Conservation (phyloP, 2,797 vertebrate genomes). For the Loriculus beryllinus region DNA sequence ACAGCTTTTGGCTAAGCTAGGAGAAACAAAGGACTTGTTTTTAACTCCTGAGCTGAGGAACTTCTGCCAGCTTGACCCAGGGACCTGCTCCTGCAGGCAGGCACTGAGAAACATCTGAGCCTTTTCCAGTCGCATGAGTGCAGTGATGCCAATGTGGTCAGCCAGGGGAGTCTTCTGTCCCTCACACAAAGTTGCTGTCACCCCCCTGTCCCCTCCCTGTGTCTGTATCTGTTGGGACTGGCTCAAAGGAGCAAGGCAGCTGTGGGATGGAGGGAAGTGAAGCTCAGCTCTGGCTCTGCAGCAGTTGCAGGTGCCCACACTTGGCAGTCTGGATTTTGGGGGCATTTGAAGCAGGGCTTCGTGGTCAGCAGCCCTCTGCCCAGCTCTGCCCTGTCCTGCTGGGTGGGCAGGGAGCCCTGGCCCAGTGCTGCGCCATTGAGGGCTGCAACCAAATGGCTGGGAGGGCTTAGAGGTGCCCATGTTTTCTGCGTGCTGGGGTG, state of each 20-base stretch:
- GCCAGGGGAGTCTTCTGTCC: not conserved
- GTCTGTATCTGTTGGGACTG: not conserved
- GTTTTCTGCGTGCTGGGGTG: not conserved
- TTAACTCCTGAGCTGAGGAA: not conserved
- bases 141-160: rapidly evolving
- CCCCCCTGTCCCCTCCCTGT: not conserved
- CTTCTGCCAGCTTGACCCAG: not conserved
- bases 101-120: not conserved
- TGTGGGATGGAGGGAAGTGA: no score
- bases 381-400: not conserved
- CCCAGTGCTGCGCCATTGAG: rapidly evolving
- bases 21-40: not conserved
- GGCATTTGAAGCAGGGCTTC: not conserved
- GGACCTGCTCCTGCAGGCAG: not conserved
- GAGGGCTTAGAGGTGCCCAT: not conserved
- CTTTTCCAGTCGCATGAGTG: not conserved
- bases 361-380: not conserved
- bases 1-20: conserved; percentile 3
- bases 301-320: no score
- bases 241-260: not conserved
- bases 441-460: rapidly evolving
- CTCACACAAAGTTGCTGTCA: not conserved
- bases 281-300: not conserved
- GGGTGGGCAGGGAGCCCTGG: not conserved
- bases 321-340: not conserved